Percentiles rank a stretch among this genome's conserved stretches.
Evolutionary conservation across 2,888 invertebrate genomes (phyloP).

Genomic region (Rambutsinella grinnellia): DNA sequence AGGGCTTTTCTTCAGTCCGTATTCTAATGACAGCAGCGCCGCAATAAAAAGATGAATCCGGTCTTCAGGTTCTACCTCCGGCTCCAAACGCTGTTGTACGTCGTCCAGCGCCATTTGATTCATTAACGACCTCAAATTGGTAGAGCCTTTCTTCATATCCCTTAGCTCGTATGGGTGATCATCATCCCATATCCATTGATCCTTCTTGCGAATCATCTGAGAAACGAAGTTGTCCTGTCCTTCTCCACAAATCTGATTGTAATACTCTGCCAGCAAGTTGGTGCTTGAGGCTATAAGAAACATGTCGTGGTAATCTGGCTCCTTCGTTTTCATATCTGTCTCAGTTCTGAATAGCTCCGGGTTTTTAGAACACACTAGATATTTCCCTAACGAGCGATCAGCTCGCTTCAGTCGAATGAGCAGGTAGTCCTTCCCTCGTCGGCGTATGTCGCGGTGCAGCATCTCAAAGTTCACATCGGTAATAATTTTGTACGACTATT

Average conservation of each 20-base stretch:
- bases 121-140: background rate
- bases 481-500: conserved; percentile 13
- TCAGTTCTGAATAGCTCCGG: conserved; percentile 1
- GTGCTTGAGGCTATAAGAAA: conserved; percentile 18
- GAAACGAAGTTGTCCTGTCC: background rate
- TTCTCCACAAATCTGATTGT: background rate
- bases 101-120: background rate
- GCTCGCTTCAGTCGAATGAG: conserved; percentile 11
- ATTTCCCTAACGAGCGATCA: conserved; percentile 42
- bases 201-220: background rate
- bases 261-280: conserved; percentile 2
- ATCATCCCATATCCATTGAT: background rate
- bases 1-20: conserved; percentile 81
- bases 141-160: background rate
- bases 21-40: conserved; percentile 75
- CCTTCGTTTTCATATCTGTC: conserved; percentile 27
- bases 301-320: conserved; percentile 32
- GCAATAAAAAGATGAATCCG: conserved; percentile 67
- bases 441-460: background rate
- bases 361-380: background rate
- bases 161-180: background rate
- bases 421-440: background rate
- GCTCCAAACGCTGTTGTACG: background rate
- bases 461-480: conserved; percentile 29
- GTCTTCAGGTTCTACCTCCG: background rate